Evolutionary conservation across 2,113 vertebrate species (phyloP).

Genomic region (Tretioscincus oriximinensis): DNA sequence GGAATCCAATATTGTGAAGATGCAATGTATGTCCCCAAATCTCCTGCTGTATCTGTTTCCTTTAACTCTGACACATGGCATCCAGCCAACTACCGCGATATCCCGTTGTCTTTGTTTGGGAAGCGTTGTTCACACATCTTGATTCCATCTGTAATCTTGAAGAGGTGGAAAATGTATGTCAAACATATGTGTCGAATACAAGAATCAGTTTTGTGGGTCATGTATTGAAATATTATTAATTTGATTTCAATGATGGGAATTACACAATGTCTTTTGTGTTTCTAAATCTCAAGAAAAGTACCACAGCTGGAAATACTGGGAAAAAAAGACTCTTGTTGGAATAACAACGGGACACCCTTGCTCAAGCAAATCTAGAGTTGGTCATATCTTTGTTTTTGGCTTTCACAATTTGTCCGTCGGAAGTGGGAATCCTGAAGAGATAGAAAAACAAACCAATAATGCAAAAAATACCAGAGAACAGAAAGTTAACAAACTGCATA

Average conservation of each 20-base stretch:
- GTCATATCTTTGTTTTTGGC: conserved; percentile 52
- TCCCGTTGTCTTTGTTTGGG: conserved; percentile 45
- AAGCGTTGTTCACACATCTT: conserved; percentile 64
- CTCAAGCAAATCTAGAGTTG: conserved; percentile 52
- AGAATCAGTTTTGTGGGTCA: conserved; percentile 63
- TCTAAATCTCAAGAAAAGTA: conserved; percentile 53
- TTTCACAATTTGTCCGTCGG: conserved; percentile 19
- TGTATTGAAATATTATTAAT: conserved; percentile 62
- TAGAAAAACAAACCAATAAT: conserved; percentile 31
- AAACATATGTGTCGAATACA: conserved; percentile 58
- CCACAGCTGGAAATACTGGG: conserved; percentile 46
- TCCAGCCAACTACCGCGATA: conserved; percentile 42
- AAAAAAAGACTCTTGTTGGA: conserved; percentile 41
- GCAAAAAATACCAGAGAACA: conserved; percentile 48
- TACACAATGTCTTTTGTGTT: conserved; percentile 66
- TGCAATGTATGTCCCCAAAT: conserved; percentile 32
- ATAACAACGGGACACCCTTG: conserved; percentile 8
- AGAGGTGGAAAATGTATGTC: conserved; percentile 61
- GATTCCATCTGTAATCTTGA: conserved; percentile 61
- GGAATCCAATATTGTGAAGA: conserved; percentile 16
- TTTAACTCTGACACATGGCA: conserved; percentile 46
- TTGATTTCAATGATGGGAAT: conserved; percentile 62
- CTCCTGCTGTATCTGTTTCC: conserved; percentile 43
- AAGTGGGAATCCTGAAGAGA: conserved; percentile 45
- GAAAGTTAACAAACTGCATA: conserved; percentile 63